Evolutionary conservation across 2,888 invertebrate species (phyloP), one percentile per base, ranked within the genome.

Genomic region (Choreutis nemorana): DNA sequence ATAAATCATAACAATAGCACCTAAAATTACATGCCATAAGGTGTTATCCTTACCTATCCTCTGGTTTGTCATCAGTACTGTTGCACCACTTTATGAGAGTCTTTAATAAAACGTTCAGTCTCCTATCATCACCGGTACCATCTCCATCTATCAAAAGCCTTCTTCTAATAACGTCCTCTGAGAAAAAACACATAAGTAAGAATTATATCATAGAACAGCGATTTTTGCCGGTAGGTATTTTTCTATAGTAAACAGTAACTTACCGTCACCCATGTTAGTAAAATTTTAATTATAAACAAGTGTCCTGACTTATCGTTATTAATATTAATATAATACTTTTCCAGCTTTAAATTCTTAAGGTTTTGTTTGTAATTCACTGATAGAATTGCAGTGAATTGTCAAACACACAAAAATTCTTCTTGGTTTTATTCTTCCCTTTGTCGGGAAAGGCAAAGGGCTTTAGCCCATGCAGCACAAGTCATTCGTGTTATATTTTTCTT

Each of bases 111-210:
- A 90, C 87, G 55, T 91, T 94, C 11, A 97, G 81, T 33, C 95
- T 81, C 32, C 96, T 83, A 56, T 98, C 97, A 56, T 98, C 98
- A 11, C 96, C 97, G 6, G 93, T 94, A 4, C 97, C 97, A 79
- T 98, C 97, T 9, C 97, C 98, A 61, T 98, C 98, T 48, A 97
- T 94, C 15, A 97, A 70, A 21, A 98, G 77, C 38, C 96, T 84
- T 42, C 95, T 83, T 43, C 92, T 87, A 36, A 97, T 95, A 23
- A 97, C 91, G 58, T 97, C 97, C 73, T 98, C 98, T 95, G 60
- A 4, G 80, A 73, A 42, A 38, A 35, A 15, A 11, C 1, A 23
- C 13, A 28, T 8, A 14, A 21, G 18, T 16, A 28, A 35, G 34
- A 30, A 8, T 29, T 20, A 13, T 9, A 5, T 7, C 14, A 23